Evolutionary conservation across 2,113 vertebrate genomes (phyloP).

Genomic region (Carollia perspicillata): DNA sequence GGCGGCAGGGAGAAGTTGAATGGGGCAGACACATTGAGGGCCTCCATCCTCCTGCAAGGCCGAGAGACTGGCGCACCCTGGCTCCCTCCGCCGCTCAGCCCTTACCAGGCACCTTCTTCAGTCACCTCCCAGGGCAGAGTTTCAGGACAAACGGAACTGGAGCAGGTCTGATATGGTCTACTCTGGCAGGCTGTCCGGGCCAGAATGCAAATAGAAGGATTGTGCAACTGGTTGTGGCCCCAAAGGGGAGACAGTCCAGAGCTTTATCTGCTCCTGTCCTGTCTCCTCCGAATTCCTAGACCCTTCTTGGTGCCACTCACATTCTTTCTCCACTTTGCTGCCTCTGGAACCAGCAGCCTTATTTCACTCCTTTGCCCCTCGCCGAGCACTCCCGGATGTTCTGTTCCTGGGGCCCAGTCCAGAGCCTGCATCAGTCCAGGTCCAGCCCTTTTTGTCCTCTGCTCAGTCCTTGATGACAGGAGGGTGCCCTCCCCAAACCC

Average conservation of each 20-base stretch:
- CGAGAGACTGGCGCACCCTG: background rate
- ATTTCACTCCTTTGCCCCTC: background rate
- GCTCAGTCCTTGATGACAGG: background rate
- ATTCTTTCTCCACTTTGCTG: background rate
- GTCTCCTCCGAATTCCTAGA: background rate
- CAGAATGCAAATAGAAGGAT: conserved; percentile 61
- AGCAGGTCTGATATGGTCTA: background rate
- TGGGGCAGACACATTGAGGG: conserved; percentile 28
- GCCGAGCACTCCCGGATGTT: accelerated
- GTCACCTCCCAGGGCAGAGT: background rate
- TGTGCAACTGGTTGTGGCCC: conserved; percentile 16
- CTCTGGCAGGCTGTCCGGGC: background rate
- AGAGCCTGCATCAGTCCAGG: background rate
- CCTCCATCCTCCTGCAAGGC: conserved; percentile 25
- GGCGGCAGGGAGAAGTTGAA: conserved; percentile 66
- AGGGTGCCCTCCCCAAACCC: background rate
- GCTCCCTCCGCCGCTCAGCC: background rate
- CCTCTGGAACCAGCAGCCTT: background rate
- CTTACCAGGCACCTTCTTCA: background rate
- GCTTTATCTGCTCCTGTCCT: background rate
- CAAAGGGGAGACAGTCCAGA: background rate
- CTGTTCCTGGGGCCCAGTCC: background rate
- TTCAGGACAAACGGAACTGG: background rate
- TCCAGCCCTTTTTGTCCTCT: background rate
- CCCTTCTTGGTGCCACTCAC: background rate